Evolutionary conservation across 2,888 invertebrate species (phyloP), one percentile per base, ranked within the genome.

Genomic region (Dichetophora obliterata): DNA sequence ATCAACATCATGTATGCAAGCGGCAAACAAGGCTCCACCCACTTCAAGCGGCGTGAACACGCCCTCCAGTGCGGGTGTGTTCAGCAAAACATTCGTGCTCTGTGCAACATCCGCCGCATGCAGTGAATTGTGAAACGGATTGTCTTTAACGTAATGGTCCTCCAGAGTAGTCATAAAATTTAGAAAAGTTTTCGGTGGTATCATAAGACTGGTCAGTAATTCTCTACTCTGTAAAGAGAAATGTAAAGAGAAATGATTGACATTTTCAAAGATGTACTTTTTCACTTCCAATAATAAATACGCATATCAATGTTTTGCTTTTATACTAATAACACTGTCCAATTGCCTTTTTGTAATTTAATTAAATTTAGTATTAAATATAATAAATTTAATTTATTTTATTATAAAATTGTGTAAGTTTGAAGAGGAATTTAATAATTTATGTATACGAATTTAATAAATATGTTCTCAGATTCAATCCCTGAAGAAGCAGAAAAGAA

Each of bases 61-160:
- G 83, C 97, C 97, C 93, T 98, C 97, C 80, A 99, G 92, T 78
- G 98, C 98, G 76, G 98, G 97, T 78, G 98, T 97, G 90, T 97
- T 96, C 84, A 99, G 94, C 84, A 99, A 93, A 82, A 98, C 97
- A 90, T 99, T 95, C 78, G 98, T 98, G 83, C 98, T 98, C 91
- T 99, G 99, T 78, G 98, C 95, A 82, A 99, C 99, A 90, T 99
- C 99, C 81, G 99, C 98, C 75, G 98, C 99, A 90, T 99, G 99
- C 84, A 97, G 92, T 86, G 97, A 96, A 91, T 99, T 99, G 92
- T 99, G 99, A 93, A 99, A 99, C 85, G 99, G 98, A 91, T 98
- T 98, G 91, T 98, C 97, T 89, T 96, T 95, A 86, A 96, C 93
- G 91, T 99, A 99, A 91, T 99, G 98, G 90, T 98, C 98, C 91